Evolutionary conservation across 2,888 invertebrate species (phyloP), one percentile per base, ranked within the genome.

Genomic region (Furcula furcula): DNA sequence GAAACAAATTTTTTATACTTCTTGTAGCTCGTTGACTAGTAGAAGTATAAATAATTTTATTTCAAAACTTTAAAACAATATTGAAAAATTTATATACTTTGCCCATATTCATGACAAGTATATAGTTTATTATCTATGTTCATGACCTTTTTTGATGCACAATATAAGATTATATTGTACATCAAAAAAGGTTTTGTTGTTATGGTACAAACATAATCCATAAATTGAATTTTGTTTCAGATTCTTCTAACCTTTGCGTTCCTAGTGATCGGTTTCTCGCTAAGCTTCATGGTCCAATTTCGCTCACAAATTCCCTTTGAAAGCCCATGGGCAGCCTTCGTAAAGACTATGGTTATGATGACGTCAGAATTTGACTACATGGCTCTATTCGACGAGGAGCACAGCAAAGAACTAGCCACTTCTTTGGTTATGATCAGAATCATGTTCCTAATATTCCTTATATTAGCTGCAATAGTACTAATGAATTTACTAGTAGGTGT

Each of bases 401-500:
- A 84, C 42, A 69, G 78, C 1, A 59, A 72, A 38, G 69, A 83
- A 42, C 65, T 82, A 0, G 76, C 80, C 1, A 76, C 81, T 0
- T 88, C 82, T 1, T 62, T 84, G 11, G 59, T 84, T 20, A 65
- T 91, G 16, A 81, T 90, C 0, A 74, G 91, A 29, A 51, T 91
- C 0, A 81, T 91, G 15, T 91, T 91, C 49, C 63, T 91, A 0
- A 47, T 88, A 3, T 91, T 91, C 43, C 59, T 91, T 0, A 73
- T 91, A 15, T 54, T 91, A 38, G 90, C 91, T 20, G 87, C 91
- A 4, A 90, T 91, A 27, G 91, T 91, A 0, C 68, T 91, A 7
- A 91, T 91, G 90, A 91, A 91, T 55, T 66, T 91, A 25, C 74
- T 91, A 55, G 89, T 91, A 0, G 91, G 91, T 65, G 85, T 91